Evolutionary conservation across 2,797 vertebrate species (phyloP), one percentile per base, ranked within the genome.

Genomic region (Balearica regulorum): DNA sequence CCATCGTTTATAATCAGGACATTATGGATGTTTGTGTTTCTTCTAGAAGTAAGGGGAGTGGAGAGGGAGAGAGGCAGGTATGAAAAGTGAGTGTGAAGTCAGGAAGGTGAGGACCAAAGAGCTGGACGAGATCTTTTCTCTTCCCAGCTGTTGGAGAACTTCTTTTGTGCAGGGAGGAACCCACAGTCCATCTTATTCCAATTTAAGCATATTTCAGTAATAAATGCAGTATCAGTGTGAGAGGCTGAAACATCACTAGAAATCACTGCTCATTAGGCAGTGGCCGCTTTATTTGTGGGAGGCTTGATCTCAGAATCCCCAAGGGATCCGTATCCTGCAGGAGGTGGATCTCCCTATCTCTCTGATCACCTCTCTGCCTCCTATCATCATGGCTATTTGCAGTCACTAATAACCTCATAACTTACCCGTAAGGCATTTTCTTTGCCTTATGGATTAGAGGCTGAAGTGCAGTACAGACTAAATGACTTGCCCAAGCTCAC

Each of bases 371-470:
- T 66, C n/a, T 62, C 41, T 90, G 44, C 37, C 41, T 92, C 71
- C 65, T 33, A 39, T 75, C 51, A 54, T 89, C 18, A 24, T 26
- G 69, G 81, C 21, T 90, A 37, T 83, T 76, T 92, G 31, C 62
- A 89, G 66, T 48, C 65, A 62, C n/a, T 69, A 82, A 83, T 64
- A 95, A 73, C 68, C 39, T 84, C 24, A 13, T 53, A 70, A 62
- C 16, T 58, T 93, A 91, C 94, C 93, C 2, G 24, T 77, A 53
- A 94, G 95, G 90, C 78, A 92, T 65, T 54, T 28, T 72, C 89
- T 93, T 87, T 15, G 3, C 41, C 21, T 31, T 85, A 91, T 54
- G 94, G 89, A 95, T 94, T 93, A 96, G 83, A 71, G 73, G 75
- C 68, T 92, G 64, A 84, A 84, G 51, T 33, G 29, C 44, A 13